Base-by-base conservation (phyloP, 2,113 vertebrate species). In the Psittacula cyanocephala region DNA sequence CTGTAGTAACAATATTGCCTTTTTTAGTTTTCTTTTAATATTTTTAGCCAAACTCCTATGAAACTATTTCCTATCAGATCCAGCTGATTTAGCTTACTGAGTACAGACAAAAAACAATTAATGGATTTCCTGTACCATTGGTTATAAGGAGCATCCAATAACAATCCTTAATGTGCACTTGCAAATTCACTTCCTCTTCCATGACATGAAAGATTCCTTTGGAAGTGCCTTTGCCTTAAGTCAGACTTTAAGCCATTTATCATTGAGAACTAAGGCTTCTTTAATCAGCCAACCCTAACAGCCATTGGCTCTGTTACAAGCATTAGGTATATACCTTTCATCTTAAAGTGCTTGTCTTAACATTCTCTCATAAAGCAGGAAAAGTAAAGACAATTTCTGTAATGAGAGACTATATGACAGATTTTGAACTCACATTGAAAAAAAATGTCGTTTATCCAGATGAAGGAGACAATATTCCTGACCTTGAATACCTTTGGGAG, bases 131-230 rank as follows among this genome's bases (percentile, higher is more conserved):
- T 88, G 74, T 96, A 86, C 41, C 53, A 79, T 41, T 88, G 88
- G 91, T 95, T 96, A 95, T 96, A 98, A 97, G 95, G 93, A 96
- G 41, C 71, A 88, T 81, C 82, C 60, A 95, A 68, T 91, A 97
- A 77, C 80, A 96, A 91, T 93, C 89, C 88, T 94, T 96, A 95
- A 94, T 68, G 55, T 88, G 70, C 71, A 89, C 72, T 93, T 3
- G 8, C 77, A 94, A 83, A 96, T 91, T 89, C 95, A 71, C 78
- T 98, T 97, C 92, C 95, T 97, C 81, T 97, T 94, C 90, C 81
- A 92, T 44, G 82, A 97, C 95, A 97, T 86, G 94, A 97, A 98
- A 96, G 94, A 97, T 97, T 97, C 97, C 74, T 88, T 35, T 97
- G 92, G 88, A 97, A 96, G 63, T 85, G 13, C 16, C 46, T 93